Conservation (phyloP, 2,113 vertebrate species). For the Zosterops lateralis region DNA sequence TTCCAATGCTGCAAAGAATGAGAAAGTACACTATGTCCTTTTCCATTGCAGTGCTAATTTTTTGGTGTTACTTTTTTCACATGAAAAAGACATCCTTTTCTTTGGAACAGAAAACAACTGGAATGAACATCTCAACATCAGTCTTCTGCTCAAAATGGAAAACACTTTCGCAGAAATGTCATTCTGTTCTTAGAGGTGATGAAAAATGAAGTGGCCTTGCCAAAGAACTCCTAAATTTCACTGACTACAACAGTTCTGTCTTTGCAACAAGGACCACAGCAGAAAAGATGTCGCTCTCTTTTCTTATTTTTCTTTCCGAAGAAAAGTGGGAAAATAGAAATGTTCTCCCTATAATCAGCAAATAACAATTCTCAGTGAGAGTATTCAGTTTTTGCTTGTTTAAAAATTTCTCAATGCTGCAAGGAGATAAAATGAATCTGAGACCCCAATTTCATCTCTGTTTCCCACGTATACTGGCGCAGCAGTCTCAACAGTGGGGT, state of each 20-base stretch:
- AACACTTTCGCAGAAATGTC: background rate
- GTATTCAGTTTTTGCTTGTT: background rate
- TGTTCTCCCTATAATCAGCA: background rate
- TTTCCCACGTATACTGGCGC: fast-evolving
- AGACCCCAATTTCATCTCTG: background rate
- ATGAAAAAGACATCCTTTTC: background rate
- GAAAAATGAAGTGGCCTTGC: background rate
- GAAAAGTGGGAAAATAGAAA: background rate
- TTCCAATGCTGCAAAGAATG: fast-evolving
- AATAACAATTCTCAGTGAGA: background rate
- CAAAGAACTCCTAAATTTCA: background rate
- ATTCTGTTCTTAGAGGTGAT: background rate
- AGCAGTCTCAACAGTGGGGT: fast-evolving
- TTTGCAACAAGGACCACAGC: background rate
- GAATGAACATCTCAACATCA: too few species aligned
- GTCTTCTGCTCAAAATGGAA: fast-evolving
- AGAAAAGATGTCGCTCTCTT: background rate
- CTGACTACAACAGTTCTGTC: background rate
- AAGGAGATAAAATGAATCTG: background rate
- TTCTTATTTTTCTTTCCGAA: background rate
- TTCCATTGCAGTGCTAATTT: background rate
- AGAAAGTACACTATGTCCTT: background rate
- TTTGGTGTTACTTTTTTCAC: background rate
- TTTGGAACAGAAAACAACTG: background rate
- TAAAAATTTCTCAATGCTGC: background rate